Conservation (phyloP, 2,113 vertebrate species). For the Pitta sordida region DNA sequence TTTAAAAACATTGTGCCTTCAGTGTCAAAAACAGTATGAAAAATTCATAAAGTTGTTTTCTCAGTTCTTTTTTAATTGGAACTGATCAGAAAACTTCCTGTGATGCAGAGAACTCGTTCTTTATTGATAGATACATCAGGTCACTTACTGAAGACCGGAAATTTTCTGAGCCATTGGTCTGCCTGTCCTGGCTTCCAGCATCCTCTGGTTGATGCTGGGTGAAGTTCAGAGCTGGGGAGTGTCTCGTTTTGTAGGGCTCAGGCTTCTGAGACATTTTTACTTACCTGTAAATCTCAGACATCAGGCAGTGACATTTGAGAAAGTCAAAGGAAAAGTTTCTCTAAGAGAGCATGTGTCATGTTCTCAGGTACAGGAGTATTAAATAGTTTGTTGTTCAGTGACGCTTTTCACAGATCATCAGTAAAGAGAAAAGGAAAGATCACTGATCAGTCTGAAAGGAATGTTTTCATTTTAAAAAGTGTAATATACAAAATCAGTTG, state of each 20-base stretch:
- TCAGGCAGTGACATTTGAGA: neutral
- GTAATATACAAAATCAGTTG: neutral
- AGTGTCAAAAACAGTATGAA: neutral
- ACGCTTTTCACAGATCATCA: neutral
- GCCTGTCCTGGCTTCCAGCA: neutral
- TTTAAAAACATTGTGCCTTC: neutral
- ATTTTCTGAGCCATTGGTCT: neutral
- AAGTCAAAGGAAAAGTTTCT: neutral
- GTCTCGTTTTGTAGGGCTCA: neutral
- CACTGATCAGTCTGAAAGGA: neutral
- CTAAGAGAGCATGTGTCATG: rapidly evolving
- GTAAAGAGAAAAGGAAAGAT: neutral
- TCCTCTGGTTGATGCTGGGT: neutral
- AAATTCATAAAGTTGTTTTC: neutral
- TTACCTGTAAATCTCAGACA: neutral
- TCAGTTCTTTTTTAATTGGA: neutral
- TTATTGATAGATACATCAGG: neutral
- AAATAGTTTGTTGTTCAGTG: neutral
- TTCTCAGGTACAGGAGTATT: neutral
- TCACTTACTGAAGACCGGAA: neutral
- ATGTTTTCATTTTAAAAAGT: neutral
- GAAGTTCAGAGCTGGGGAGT: neutral
- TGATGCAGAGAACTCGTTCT: neutral
- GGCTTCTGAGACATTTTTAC: neutral
- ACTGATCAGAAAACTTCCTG: neutral